Base-by-base conservation (phyloP, 2,888 invertebrate species). In the Pammene aurita region DNA sequence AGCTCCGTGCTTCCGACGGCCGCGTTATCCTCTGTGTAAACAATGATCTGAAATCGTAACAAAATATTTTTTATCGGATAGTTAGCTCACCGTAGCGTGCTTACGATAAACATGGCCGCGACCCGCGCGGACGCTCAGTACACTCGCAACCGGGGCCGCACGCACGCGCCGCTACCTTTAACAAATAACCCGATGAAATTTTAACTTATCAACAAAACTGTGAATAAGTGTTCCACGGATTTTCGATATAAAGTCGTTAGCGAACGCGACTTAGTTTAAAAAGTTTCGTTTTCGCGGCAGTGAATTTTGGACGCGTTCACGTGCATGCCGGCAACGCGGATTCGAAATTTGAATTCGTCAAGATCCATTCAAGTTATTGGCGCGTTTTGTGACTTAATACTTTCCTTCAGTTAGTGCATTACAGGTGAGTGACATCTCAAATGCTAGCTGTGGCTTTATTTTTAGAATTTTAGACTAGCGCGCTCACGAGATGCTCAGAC, bases 361-460 rank as follows among this genome's bases (percentile, higher is more conserved):
- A 88, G 87, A 85, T 85, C 80, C 77, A 71, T 76, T 76, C 75
- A 77, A 78, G 73, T 80, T 77, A 86, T 84, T 84, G 81, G 81
- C 79, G 79, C 81, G 78, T 85, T 84, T 82, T 78, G 84, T 84
- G 82, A 78, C 78, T 78, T 81, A 7, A 81, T 76, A 74, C 77
- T 81, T 82, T 82, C 78, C 73, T 78, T 78, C 79, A 79, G 78
- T 79, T 81, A 83, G 80, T 77, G 79, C 77, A 78, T 76, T 75
- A 76, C 81, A 81, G 91, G 92, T 91, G 88, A 92, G 92, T 92
- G 89, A 89, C 90, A 87, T 83, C 75, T 82, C 71, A 74, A 73
- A 73, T 72, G 81, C 84, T 87, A 84, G 82, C 71, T 78, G 67
- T 76, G 77, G 81, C 79, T 86, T 85, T 92, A 90, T 89, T 90